Conservation (phyloP, 2,888 invertebrate species). For the Caenorhabditis wallacei region DNA sequence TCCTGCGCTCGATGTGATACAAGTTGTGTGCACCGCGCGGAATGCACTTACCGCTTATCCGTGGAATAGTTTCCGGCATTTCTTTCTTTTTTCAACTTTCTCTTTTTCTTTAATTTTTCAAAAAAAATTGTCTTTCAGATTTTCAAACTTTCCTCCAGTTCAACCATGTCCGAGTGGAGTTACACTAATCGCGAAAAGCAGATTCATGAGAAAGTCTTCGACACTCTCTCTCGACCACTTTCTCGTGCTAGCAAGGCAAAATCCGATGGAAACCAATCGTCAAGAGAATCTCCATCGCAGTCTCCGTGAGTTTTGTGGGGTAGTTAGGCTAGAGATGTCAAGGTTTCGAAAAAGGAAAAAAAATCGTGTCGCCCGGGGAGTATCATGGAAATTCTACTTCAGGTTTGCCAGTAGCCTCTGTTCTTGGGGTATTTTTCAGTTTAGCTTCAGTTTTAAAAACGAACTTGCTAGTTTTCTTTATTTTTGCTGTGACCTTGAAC, state of each 20-base stretch:
- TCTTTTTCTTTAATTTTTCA: not conserved
- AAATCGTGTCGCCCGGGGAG: no score
- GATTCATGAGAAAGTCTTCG: constrained; percentile 72
- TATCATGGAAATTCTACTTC: not conserved
- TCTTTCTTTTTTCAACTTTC: not conserved
- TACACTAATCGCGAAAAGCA: constrained; percentile 67
- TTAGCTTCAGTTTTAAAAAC: no score
- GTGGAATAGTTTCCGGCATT: not conserved
- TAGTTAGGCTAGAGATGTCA: no score
- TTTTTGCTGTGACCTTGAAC: no score
- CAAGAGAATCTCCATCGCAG: constrained; percentile 35
- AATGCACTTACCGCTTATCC: constrained; percentile 22
- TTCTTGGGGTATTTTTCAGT: no score
- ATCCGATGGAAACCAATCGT: constrained; percentile 35
- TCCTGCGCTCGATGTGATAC: not conserved
- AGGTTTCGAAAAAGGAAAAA: not conserved
- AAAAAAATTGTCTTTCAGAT: constrained; percentile 6
- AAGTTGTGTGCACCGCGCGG: constrained; percentile 23
- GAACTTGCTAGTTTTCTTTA: no score
- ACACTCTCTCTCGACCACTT: constrained; percentile 70
- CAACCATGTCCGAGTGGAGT: constrained; percentile 59
- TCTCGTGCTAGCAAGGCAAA: constrained; percentile 65
- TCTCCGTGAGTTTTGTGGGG: constrained; percentile 53
- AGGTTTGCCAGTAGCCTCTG: no score
- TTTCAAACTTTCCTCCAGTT: not conserved